phyloP scores from a whole-genome alignment of 2,113 vertebrate genomes.

The Urocynchramus pylzowi region DNA sequence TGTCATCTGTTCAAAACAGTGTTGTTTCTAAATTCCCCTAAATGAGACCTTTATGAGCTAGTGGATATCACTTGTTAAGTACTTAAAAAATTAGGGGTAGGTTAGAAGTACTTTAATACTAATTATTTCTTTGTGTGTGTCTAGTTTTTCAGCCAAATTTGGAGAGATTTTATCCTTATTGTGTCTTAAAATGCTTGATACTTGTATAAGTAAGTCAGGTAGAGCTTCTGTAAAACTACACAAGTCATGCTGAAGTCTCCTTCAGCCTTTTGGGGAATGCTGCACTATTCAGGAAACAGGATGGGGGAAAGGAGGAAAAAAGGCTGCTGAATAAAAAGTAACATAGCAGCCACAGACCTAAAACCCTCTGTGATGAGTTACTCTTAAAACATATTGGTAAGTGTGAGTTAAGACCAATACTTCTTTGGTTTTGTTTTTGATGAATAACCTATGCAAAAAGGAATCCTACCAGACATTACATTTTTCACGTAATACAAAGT shows the following conservation, averaged over 20 bases:
- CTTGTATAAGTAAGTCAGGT: background rate
- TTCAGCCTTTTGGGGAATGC: background rate
- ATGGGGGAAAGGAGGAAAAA: fast-evolving
- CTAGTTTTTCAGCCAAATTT: background rate
- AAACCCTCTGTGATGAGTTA: background rate
- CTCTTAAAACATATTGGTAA: background rate
- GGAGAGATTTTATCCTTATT: background rate
- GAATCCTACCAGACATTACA: background rate
- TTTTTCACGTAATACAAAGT: background rate
- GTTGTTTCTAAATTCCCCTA: background rate
- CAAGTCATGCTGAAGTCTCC: background rate
- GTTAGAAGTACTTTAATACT: background rate
- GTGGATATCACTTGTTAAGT: background rate
- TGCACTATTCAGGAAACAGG: background rate
- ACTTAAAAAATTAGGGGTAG: background rate
- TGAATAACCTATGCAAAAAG: background rate
- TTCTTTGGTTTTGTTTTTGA: background rate
- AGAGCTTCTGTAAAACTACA: background rate
- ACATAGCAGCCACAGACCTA: background rate
- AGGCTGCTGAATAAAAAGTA: background rate
- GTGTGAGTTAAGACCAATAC: background rate
- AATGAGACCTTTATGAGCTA: background rate
- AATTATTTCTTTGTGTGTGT: background rate
- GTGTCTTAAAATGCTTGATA: background rate
- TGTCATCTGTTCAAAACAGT: background rate